Evolutionary conservation across 2,113 vertebrate genomes (phyloP).

Genomic region (Chroicocephalus ridibundus): DNA sequence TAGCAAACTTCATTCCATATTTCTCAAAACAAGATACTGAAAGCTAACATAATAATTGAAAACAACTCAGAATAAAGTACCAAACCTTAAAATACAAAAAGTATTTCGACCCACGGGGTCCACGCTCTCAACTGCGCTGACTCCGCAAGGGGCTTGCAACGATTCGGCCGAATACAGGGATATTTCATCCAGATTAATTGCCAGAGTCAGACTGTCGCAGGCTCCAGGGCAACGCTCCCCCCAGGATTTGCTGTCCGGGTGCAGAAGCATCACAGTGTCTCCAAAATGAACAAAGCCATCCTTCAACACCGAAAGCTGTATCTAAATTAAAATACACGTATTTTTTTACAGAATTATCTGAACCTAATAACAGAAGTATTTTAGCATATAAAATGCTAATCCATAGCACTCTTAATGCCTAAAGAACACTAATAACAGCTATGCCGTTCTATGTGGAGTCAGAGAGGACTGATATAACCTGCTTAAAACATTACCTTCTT

Average conservation of each 20-base stretch:
- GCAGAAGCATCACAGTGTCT: slow-evolving; percentile 85
- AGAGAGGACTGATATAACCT: accelerated
- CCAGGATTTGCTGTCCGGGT: neutral
- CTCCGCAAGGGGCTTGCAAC: slow-evolving; percentile 66
- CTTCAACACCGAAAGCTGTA: slow-evolving; percentile 72
- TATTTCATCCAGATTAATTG: slow-evolving; percentile 73
- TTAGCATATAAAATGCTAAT: neutral
- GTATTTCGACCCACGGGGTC: slow-evolving; percentile 75
- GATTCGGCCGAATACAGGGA: neutral
- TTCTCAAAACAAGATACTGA: neutral
- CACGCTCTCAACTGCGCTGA: slow-evolving; percentile 63
- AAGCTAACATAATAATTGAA: neutral
- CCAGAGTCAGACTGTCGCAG: slow-evolving; percentile 55
- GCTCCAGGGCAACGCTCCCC: neutral
- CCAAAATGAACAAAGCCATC: slow-evolving; percentile 85
- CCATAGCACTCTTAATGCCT: accelerated
- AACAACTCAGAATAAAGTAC: neutral
- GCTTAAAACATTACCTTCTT: slow-evolving; percentile 73
- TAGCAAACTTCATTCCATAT: neutral
- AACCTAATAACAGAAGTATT: neutral
- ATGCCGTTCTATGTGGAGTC: accelerated
- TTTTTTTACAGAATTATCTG: neutral
- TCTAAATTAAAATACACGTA: slow-evolving; percentile 53
- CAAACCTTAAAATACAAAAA: slow-evolving; percentile 83
- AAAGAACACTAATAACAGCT: neutral